Base-by-base conservation (phyloP, 2,888 invertebrate genomes). In the Ichneumon xanthorius region DNA sequence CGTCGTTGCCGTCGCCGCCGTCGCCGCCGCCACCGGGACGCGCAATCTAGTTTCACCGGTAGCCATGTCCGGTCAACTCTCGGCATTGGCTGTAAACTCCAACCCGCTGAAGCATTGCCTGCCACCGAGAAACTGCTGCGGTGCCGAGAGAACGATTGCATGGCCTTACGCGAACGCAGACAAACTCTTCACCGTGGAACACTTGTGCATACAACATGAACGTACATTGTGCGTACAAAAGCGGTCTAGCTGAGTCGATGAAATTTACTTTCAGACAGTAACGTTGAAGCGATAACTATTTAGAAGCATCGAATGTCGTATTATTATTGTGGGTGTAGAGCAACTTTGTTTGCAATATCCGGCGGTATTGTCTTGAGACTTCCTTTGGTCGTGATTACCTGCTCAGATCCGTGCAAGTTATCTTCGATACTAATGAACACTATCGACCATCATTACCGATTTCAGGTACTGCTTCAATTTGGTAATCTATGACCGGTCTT, bases 41-140 rank as follows among this genome's bases (percentile, higher is more conserved):
- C 65, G 67, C 82, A 85, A 79, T 79, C 85, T 72, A 82, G 79
- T 85, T 85, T 82, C 82, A 71, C 79, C 82, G 81, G 73, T 84
- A 77, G 72, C 73, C 50, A 71, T 79, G 82, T 63, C 78, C 75
- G 71, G 82, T 79, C 75, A 50, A 79, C 71, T 79, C 73, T 58
- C 73, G 33, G 71, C 68, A 33, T 30, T 55, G 33, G 81, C 63
- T 71, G 30, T 2, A 55, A 63, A 33, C 14, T 33, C 63, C 78
- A 70, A 85, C 58, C 63, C 78, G 65, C 63, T 70, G 78, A 78
- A 48, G 85, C 81, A 85, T 85, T 33, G 73, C 40, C 26, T 1
- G 45, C 63, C 65, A 48, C 70, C 70, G 65, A 48, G 65, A 16
- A 76, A 80, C 45, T 50, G 33, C 80, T 71, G 71, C 58, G 71